These are phyloP conservation scores for Cydia amplana DNA, from an alignment of 1,140 invertebrate species.

Conservation along the genomic window DNA sequence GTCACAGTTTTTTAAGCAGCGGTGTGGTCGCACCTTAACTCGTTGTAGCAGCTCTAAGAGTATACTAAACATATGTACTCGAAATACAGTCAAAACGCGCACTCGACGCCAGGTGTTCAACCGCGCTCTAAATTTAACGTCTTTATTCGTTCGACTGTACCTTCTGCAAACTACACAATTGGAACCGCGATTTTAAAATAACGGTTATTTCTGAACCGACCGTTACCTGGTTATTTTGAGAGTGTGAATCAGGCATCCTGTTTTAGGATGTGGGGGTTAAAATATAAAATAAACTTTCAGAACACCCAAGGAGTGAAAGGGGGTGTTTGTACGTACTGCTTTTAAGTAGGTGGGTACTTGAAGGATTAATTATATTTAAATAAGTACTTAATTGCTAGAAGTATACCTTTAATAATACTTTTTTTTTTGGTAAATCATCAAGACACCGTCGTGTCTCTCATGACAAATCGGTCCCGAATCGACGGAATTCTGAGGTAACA, in stretches of 20 bases:
- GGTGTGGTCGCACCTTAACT: no score
- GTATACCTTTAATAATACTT: no score
- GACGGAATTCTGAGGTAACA: no score
- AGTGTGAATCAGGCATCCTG: neutral
- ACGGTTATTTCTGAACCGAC: conserved; percentile 34
- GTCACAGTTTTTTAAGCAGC: no score
- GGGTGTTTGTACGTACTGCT: no score
- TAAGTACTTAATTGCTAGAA: no score
- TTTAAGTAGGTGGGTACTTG: no score
- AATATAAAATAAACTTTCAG: neutral
- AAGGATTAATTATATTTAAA: no score
- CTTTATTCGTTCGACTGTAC: conserved; percentile 71
- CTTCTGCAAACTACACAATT: conserved; percentile 53
- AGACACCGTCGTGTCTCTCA: no score
- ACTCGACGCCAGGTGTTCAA: conserved; percentile 63
- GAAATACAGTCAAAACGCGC: conserved; percentile 59
- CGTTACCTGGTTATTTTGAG: conserved; percentile 24
- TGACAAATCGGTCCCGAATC: no score
- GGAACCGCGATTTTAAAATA: conserved; percentile 59
- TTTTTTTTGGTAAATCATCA: no score
- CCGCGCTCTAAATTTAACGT: conserved; percentile 73
- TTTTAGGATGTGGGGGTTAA: neutral
- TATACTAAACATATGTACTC: conserved; percentile 38
- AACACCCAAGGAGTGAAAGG: neutral
- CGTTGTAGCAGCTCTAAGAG: conserved; percentile 47